A percentile compares a stretch with the other conserved stretches of the same genome.
Conservation (phyloP, 2,797 vertebrate genomes). For the Gobio occitaniae region DNA sequence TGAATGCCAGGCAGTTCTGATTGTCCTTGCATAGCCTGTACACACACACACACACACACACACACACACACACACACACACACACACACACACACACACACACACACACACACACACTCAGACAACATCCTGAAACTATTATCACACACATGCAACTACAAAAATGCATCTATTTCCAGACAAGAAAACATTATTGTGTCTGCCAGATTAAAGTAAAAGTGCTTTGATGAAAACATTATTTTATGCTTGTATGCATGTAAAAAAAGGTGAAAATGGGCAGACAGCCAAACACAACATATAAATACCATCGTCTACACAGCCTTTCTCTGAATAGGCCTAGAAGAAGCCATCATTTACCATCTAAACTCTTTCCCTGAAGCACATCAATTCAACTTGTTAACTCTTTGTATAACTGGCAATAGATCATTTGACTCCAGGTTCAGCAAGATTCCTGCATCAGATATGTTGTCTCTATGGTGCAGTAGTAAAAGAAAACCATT, state of each 20-base stretch:
- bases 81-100: not conserved
- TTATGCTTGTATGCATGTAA: not conserved
- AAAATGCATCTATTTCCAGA: not conserved
- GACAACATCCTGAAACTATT: not conserved
- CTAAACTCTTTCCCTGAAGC: not conserved
- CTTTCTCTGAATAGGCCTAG: not conserved
- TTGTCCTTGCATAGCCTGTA: not conserved
- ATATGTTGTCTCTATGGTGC: conserved; percentile 36
- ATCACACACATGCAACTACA: not conserved
- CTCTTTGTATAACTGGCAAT: conserved; percentile 12
- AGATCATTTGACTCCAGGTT: conserved; percentile 12
- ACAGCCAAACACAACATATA: not conserved
- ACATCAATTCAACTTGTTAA: conserved; percentile 19
- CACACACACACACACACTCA: no score
- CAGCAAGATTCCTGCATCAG: conserved; percentile 30
- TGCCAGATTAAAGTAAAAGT: not conserved
- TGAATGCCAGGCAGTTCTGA: not conserved
- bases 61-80: not conserved
- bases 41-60: not conserved
- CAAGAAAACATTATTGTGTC: not conserved
- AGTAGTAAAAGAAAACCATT: conserved; percentile 27
- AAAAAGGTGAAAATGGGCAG: not conserved
- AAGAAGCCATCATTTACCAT: conserved; percentile 8
- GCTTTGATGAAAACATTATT: not conserved
- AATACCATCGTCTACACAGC: not conserved